Evolutionary conservation across 2,888 invertebrate genomes (phyloP).

Genomic region (Smittia sp.): DNA sequence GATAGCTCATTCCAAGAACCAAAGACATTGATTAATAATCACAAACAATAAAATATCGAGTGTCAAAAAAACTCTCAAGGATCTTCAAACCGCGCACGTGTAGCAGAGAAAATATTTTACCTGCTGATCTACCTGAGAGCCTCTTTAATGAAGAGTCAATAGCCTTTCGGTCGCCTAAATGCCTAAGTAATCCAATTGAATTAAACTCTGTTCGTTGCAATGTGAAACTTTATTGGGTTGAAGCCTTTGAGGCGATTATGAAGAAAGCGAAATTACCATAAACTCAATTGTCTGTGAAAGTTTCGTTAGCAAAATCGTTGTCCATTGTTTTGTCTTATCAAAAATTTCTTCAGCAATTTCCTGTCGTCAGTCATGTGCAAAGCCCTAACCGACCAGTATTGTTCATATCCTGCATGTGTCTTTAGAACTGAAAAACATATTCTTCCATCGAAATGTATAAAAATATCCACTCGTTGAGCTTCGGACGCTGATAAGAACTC

Average conservation of each 20-base stretch:
- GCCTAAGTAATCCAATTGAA: no score
- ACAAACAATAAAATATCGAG: no score
- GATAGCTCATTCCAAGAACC: no score
- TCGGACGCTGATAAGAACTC: constrained; percentile 13
- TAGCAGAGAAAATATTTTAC: no score
- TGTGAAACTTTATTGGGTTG: no score
- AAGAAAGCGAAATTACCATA: constrained; percentile 31
- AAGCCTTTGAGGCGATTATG: background rate
- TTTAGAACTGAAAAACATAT: background rate
- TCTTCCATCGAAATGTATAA: constrained; percentile 8
- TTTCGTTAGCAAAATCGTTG: constrained; percentile 12
- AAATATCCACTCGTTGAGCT: background rate
- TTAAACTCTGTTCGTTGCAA: no score
- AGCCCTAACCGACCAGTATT: constrained; percentile 18
- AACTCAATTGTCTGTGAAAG: constrained; percentile 38
- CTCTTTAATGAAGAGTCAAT: no score
- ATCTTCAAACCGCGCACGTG: no score
- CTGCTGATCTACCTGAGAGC: no score
- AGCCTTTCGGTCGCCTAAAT: no score
- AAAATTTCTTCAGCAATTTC: constrained; percentile 15
- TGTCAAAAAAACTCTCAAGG: no score
- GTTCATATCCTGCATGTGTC: constrained; percentile 24
- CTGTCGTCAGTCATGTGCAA: constrained; percentile 12
- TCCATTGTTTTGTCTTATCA: constrained; percentile 21
- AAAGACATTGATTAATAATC: no score